phyloP scores from a whole-genome alignment of 2,797 vertebrate genomes.

The Brotula barbata region DNA sequence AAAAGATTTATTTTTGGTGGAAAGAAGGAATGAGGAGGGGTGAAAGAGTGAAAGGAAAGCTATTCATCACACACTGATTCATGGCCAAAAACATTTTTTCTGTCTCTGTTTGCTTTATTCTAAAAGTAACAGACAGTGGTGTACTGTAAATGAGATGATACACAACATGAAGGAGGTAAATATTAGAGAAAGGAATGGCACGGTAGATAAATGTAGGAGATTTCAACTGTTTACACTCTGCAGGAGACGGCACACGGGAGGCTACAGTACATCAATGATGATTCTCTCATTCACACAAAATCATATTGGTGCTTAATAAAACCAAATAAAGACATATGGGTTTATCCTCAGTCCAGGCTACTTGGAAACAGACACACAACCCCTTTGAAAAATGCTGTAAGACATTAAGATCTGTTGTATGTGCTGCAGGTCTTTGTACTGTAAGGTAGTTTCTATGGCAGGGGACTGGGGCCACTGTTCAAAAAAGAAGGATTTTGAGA shows the following conservation, averaged over 20 bases:
- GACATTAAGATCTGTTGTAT: conserved; percentile 33
- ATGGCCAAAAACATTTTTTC: conserved; percentile 33
- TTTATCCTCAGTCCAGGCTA: conserved; percentile 67
- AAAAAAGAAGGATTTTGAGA: no score
- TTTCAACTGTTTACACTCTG: conserved; percentile 64
- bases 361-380: conserved; percentile 40
- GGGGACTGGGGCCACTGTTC: no score
- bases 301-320: conserved; percentile 50
- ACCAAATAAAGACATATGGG: conserved; percentile 46
- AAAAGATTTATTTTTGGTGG: conserved; percentile 60
- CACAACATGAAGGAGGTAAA: conserved; percentile 68
- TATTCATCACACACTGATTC: conserved; percentile 43
- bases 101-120: conserved; percentile 78
- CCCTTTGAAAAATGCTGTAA: conserved; percentile 45
- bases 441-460: no score
- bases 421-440: conserved; percentile 36
- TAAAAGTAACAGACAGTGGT: conserved; percentile 76
- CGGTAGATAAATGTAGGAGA: conserved; percentile 70
- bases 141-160: conserved; percentile 76
- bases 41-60: conserved; percentile 51
- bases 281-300: conserved; percentile 67
- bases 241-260: conserved; percentile 67
- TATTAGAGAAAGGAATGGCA: conserved; percentile 74
- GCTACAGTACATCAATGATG: conserved; percentile 64
- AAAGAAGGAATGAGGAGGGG: conserved; percentile 29